Percentiles rank a stretch among this genome's conserved stretches.
These are phyloP conservation scores for Pangasius djambal DNA, from an alignment of 2,797 vertebrate genomes.

Conservation along the genomic window DNA sequence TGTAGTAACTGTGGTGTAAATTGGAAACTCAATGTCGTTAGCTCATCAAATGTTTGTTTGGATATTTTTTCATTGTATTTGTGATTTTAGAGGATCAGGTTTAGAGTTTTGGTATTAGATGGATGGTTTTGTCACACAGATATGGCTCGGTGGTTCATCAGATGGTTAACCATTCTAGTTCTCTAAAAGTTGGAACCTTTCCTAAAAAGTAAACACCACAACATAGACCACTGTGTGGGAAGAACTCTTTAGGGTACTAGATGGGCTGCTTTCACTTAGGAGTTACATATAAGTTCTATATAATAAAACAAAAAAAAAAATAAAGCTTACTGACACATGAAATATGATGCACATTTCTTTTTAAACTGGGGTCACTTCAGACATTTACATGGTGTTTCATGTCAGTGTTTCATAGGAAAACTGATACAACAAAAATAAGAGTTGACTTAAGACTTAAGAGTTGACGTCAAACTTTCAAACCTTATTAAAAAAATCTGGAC, in stretches of 20 bases:
- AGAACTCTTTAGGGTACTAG: not conserved
- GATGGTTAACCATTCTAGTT: not conserved
- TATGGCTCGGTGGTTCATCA: not conserved
- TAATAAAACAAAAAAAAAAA: not conserved
- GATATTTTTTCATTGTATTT: not conserved
- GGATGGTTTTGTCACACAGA: not conserved
- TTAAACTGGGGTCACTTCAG: not conserved
- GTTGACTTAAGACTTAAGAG: too few species aligned
- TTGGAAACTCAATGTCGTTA: not conserved
- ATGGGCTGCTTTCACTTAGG: not conserved
- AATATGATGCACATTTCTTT: not conserved
- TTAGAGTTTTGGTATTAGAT: not conserved
- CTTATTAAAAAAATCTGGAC: too few species aligned
- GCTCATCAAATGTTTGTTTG: not conserved
- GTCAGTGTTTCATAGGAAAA: too few species aligned
- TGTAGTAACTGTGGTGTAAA: not conserved
- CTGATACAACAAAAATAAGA: too few species aligned
- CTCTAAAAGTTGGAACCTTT: not conserved
- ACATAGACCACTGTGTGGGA: not conserved
- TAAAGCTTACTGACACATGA: not conserved
- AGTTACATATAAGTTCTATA: not conserved
- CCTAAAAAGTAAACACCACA: too few species aligned
- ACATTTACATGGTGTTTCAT: not conserved
- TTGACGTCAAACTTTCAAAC: too few species aligned
- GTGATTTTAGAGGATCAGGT: not conserved